These are phyloP conservation scores for Centrocercus urophasianus DNA, from an alignment of 2,113 vertebrate species.

Conservation along the genomic window DNA sequence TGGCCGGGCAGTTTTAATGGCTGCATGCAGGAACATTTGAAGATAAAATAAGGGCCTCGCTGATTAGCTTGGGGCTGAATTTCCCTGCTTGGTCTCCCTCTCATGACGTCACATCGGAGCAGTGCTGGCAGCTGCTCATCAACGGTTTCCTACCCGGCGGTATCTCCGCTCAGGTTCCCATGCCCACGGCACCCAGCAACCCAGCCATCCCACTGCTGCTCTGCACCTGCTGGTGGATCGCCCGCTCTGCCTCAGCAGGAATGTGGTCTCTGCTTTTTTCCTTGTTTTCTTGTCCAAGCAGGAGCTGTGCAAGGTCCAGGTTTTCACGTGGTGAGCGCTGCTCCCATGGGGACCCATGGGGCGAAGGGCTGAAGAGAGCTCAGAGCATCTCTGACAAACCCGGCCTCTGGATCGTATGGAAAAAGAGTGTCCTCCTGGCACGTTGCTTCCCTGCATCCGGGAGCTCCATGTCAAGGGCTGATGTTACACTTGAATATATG, in stretches of 20 bases:
- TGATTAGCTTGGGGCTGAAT: background rate
- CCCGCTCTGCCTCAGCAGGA: background rate
- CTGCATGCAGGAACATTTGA: slow-evolving; percentile 11
- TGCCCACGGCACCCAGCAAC: fast-evolving
- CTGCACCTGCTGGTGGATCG: background rate
- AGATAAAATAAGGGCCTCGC: slow-evolving; percentile 32
- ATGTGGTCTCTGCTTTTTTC: background rate
- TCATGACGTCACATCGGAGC: background rate
- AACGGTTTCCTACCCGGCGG: background rate
- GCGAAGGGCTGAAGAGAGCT: background rate
- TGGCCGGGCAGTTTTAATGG: slow-evolving; percentile 4
- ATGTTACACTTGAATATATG: background rate
- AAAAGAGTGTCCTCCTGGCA: background rate
- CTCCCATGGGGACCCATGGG: background rate
- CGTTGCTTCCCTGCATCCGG: background rate
- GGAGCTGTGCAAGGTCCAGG: background rate
- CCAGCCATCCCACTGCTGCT: fast-evolving
- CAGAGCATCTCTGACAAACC: background rate
- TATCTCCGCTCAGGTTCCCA: fast-evolving
- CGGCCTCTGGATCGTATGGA: background rate
- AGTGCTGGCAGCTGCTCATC: fast-evolving
- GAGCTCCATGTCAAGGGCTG: fast-evolving
- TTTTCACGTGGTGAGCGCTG: background rate
- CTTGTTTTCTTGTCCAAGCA: background rate
- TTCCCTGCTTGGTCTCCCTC: background rate